Evolutionary conservation across 2,888 invertebrate species (phyloP).

Genomic region (Apodemia hepburni): DNA sequence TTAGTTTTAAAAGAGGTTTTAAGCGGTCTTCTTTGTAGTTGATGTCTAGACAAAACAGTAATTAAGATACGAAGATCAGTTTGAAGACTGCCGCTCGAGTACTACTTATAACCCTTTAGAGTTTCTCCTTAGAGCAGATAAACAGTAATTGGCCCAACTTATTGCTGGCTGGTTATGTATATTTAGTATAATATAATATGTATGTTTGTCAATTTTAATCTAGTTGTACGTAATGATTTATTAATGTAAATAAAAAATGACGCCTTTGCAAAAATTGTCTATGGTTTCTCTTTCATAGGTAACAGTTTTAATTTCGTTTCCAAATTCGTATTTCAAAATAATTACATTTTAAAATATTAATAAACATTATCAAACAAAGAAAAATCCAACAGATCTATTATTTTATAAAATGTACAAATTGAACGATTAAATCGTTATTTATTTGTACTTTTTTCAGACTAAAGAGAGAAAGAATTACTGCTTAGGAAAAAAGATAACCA

Average conservation of each 20-base stretch:
- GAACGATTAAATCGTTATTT: too few species aligned
- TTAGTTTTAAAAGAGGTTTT: slow-evolving; percentile 23
- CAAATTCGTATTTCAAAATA: background rate
- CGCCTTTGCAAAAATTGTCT: too few species aligned
- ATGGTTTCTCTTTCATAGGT: too few species aligned
- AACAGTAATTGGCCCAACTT: slow-evolving; percentile 48
- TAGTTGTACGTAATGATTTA: background rate
- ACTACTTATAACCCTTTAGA: slow-evolving; percentile 65
- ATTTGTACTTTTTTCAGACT: too few species aligned
- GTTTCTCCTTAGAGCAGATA: slow-evolving; percentile 47
- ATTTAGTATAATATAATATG: background rate
- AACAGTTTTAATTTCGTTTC: background rate
- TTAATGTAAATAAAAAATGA: too few species aligned
- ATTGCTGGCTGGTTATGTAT: slow-evolving; percentile 17
- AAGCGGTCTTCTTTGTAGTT: slow-evolving; percentile 31
- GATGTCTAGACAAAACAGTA: slow-evolving; percentile 53
- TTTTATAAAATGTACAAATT: too few species aligned
- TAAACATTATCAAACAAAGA: too few species aligned
- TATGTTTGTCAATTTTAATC: background rate
- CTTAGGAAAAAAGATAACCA: too few species aligned
- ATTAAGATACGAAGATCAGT: slow-evolving; percentile 55
- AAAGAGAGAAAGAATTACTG: too few species aligned
- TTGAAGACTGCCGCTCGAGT: slow-evolving; percentile 42
- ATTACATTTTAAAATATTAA: too few species aligned
- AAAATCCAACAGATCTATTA: too few species aligned